These are phyloP conservation scores for Mellivora capensis DNA, from an alignment of 2,113 vertebrate species.

Conservation along the genomic window DNA sequence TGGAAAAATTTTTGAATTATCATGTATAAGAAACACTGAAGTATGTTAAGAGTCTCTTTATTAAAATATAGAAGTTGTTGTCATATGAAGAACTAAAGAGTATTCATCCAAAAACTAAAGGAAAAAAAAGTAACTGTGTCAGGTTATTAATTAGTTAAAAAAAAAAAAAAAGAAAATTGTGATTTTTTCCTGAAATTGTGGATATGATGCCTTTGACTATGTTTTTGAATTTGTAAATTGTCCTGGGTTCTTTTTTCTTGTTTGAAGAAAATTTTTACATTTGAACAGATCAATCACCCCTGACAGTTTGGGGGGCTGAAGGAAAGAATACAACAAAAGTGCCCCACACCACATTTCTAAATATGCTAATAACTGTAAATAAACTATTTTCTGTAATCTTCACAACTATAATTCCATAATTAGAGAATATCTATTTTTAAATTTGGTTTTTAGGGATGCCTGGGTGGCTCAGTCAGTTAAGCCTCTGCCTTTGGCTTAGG, in stretches of 20 bases:
- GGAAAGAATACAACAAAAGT: not conserved
- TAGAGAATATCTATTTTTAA: not conserved
- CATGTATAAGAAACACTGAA: not conserved
- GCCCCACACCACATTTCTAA: not conserved
- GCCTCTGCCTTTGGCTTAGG: not conserved
- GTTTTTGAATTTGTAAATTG: not conserved
- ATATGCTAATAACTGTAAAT: not conserved
- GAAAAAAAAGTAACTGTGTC: not conserved
- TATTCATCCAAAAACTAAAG: not conserved
- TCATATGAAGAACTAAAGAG: not conserved
- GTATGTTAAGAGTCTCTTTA: not conserved
- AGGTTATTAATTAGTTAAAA: not conserved
- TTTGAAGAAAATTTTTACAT: not conserved
- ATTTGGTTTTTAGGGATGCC: not conserved
- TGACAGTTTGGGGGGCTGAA: not conserved
- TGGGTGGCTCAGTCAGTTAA: not conserved
- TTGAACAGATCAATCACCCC: not conserved
- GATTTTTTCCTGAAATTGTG: not conserved
- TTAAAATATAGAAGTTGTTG: not conserved
- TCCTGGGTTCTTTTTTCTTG: not conserved
- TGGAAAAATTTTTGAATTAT: not conserved
- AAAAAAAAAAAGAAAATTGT: not conserved
- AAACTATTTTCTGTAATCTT: not conserved
- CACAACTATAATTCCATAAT: not conserved
- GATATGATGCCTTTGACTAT: not conserved